Conservation (phyloP, 2,113 vertebrate species). For the Eidolon helvum region DNA sequence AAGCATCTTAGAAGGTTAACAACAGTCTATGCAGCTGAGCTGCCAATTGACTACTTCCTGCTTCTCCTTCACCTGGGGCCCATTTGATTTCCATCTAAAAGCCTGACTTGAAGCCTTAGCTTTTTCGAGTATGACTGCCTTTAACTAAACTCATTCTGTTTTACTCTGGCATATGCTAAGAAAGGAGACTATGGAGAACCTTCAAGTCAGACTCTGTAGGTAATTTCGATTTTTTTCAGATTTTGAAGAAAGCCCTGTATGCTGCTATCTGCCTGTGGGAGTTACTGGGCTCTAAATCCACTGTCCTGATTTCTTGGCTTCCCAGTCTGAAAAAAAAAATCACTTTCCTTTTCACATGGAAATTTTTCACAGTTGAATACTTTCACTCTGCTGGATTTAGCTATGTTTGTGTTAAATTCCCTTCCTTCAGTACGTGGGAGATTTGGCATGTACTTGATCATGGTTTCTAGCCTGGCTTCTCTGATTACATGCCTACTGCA, state of each 20-base stretch:
- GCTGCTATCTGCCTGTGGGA: background rate
- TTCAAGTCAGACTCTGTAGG: background rate
- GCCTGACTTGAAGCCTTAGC: background rate
- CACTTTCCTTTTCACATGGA: background rate
- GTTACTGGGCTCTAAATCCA: background rate
- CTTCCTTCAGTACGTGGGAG: background rate
- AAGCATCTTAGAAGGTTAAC: background rate
- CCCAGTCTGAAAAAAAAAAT: background rate
- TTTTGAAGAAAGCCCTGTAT: background rate
- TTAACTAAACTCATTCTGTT: background rate
- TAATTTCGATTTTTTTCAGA: background rate
- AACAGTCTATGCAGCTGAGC: background rate
- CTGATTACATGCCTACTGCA: background rate
- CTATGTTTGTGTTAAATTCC: background rate
- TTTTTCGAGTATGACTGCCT: background rate
- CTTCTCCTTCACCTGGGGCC: background rate
- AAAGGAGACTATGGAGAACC: background rate
- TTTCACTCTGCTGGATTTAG: background rate
- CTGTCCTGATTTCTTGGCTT: background rate
- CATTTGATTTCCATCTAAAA: background rate
- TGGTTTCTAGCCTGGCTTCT: background rate
- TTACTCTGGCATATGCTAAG: background rate
- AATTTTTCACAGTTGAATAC: background rate
- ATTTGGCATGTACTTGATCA: background rate
- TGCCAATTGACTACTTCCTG: background rate